Evolutionary conservation across 2,113 vertebrate genomes (phyloP).

Genomic region (Calyptomena viridis): DNA sequence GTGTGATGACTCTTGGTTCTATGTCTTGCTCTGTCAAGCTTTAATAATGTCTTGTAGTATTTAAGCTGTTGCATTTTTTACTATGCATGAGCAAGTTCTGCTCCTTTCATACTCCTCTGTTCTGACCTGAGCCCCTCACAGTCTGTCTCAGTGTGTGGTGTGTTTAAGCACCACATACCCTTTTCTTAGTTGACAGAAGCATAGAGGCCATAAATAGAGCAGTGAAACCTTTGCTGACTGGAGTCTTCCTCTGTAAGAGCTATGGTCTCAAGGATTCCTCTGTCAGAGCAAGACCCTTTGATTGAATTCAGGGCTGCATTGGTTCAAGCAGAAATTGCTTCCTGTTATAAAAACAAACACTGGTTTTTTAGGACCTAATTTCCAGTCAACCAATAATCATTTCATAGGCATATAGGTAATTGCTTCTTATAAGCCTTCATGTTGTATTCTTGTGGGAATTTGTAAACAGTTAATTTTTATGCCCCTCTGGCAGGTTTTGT

Average conservation of each 20-base stretch:
- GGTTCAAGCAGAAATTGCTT: background rate
- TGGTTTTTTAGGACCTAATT: background rate
- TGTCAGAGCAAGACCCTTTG: accelerated
- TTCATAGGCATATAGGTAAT: background rate
- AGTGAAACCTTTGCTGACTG: background rate
- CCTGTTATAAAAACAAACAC: background rate
- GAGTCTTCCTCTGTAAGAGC: background rate
- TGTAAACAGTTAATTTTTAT: background rate
- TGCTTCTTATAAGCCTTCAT: background rate
- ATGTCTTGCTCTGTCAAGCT: background rate
- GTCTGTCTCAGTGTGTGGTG: background rate
- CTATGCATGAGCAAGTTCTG: background rate
- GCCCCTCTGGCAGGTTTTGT: background rate
- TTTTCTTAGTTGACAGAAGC: background rate
- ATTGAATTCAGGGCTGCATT: background rate
- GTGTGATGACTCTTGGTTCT: background rate
- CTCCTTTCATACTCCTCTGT: background rate
- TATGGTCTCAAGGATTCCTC: background rate
- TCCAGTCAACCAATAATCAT: background rate
- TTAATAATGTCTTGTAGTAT: background rate
- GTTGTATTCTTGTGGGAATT: background rate
- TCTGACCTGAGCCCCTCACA: background rate
- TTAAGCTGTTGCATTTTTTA: background rate
- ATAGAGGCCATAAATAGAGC: accelerated
- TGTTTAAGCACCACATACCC: accelerated